Percentiles rank a stretch among this genome's conserved stretches.
phyloP scores from a whole-genome alignment of 2,888 invertebrate species.

The Lochmaea crataegi region DNA sequence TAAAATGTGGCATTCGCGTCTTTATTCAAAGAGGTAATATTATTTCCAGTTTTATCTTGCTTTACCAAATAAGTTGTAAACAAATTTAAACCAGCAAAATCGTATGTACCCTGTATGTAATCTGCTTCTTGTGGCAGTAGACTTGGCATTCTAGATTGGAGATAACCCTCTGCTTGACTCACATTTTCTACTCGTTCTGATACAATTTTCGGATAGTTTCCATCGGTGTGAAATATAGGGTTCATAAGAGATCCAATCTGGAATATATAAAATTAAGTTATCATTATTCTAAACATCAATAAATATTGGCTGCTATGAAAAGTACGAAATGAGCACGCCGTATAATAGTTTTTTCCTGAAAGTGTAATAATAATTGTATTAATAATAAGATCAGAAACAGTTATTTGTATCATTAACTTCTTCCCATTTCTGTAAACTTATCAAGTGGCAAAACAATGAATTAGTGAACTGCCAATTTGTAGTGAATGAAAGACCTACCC shows the following conservation, averaged over 20 bases:
- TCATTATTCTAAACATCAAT: background rate
- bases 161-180: slow-evolving; percentile 48
- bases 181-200: slow-evolving; percentile 44
- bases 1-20: slow-evolving; percentile 71
- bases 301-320: too few species aligned
- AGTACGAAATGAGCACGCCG: too few species aligned
- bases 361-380: too few species aligned
- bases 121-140: slow-evolving; percentile 42
- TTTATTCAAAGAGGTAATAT: slow-evolving; percentile 68
- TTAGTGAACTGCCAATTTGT: too few species aligned
- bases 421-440: too few species aligned
- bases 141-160: slow-evolving; percentile 46
- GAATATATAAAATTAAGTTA: slow-evolving; percentile 1
- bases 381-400: too few species aligned
- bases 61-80: slow-evolving; percentile 46
- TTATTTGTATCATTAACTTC: too few species aligned
- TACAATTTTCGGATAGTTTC: slow-evolving; percentile 50
- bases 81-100: slow-evolving; percentile 50
- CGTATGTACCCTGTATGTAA: slow-evolving; percentile 45
- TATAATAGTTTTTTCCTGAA: too few species aligned
- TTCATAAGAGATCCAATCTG: slow-evolving; percentile 47
- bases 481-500: too few species aligned
- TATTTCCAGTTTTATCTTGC: slow-evolving; percentile 30
- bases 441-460: too few species aligned
- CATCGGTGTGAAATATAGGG: slow-evolving; percentile 50